These are phyloP conservation scores for Lucinisca nassula DNA, from an alignment of 2,888 invertebrate species.

Conservation along the genomic window DNA sequence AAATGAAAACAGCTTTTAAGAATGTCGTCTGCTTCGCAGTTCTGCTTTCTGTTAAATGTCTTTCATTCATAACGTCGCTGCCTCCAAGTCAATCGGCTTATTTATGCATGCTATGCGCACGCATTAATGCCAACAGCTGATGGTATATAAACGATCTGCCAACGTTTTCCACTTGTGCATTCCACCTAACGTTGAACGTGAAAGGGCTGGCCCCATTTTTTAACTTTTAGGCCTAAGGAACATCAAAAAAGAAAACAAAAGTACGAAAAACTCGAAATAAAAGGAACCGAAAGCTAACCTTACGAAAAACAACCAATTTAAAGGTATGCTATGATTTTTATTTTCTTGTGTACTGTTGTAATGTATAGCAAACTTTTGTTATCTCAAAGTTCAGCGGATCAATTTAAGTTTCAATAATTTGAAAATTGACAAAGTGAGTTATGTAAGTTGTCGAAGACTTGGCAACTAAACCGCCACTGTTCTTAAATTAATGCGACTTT, in stretches of 20 bases:
- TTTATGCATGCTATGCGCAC: not conserved
- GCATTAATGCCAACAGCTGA: not conserved
- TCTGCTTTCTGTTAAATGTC: no score
- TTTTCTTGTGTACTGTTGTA: no score
- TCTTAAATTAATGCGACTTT: no score
- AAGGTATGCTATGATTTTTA: not conserved
- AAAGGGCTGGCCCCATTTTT: constrained; percentile 44
- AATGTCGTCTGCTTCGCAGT: no score
- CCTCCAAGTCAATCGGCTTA: not conserved
- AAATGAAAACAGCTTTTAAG: no score
- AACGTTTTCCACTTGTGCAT: constrained; percentile 12
- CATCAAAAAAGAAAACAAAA: not conserved
- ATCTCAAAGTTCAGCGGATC: no score
- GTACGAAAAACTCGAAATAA: not conserved
- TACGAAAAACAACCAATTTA: not conserved
- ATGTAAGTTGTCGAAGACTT: no score
- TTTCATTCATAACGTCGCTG: no score
- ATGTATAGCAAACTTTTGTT: no score
- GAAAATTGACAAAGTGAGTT: no score
- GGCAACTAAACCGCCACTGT: no score
- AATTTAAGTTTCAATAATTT: no score
- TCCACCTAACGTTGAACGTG: constrained; percentile 26
- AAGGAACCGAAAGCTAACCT: not conserved
- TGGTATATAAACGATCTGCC: not conserved
- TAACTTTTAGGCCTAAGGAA: not conserved